Percentiles rank a stretch among this genome's conserved stretches.
Conservation (phyloP, 2,888 invertebrate species). For the Piscicola geometra region DNA sequence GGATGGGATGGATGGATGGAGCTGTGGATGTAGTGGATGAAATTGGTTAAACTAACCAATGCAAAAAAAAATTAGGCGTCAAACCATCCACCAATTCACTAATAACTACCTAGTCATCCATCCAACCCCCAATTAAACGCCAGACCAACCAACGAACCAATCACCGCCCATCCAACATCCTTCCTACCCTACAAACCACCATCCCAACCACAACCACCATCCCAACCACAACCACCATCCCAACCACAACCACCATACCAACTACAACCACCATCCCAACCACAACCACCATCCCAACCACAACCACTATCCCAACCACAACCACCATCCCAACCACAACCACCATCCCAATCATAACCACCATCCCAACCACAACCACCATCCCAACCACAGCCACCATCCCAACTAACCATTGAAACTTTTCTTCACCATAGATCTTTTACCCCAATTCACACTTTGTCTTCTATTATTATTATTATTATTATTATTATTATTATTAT, state of each 20-base stretch:
- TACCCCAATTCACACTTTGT: too few species aligned
- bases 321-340: background rate
- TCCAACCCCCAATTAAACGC: too few species aligned
- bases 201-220: background rate
- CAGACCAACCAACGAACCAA: too few species aligned
- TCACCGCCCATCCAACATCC: background rate
- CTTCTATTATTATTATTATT: constrained; percentile 1
- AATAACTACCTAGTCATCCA: too few species aligned
- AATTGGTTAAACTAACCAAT: background rate
- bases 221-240: background rate
- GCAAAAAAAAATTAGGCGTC: too few species aligned
- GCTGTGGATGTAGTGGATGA: constrained; percentile 5
- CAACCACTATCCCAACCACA: too few species aligned
- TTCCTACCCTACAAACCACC: background rate
- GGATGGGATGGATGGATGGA: background rate
- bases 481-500: background rate
- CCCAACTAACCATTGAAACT: too few species aligned
- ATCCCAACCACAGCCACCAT: too few species aligned
- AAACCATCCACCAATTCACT: too few species aligned
- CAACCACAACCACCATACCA: background rate
- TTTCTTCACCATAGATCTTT: too few species aligned
- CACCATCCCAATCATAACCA: constrained; percentile 17
- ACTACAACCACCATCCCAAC: background rate
- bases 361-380: too few species aligned
- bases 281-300: constrained; percentile 13